Conservation (phyloP, 92 coral and sea anemone species). For the Heteractis magnifica region DNA sequence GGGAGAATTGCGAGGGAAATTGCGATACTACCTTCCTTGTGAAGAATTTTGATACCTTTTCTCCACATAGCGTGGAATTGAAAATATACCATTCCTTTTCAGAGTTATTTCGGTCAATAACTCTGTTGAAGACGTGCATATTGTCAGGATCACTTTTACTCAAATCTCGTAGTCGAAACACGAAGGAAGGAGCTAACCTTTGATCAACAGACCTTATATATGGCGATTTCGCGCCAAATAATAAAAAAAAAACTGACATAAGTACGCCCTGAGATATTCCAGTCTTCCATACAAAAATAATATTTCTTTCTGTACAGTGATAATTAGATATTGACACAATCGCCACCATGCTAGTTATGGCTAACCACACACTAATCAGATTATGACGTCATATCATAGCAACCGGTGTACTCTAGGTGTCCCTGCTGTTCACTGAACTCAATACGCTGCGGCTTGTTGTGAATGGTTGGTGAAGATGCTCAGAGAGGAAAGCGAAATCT, state of each 20-base stretch:
- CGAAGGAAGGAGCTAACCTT: neutral
- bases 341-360: no score
- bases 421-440: no score
- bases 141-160: neutral
- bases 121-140: neutral
- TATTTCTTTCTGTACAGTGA: neutral
- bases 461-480: no score
- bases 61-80: neutral
- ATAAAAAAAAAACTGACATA: neutral
- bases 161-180: no score
- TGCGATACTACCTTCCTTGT: neutral
- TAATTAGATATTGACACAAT: no score
- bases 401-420: no score
- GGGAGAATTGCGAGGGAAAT: neutral
- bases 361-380: no score
- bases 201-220: neutral
- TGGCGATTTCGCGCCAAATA: neutral
- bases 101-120: neutral
- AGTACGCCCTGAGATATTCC: conserved; percentile 2
- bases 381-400: no score
- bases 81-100: conserved; percentile 1
- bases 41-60: neutral
- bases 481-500: no score
- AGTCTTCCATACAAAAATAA: neutral
- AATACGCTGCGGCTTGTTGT: no score